Conservation (phyloP, 2,113 vertebrate species). For the Empidonax traillii region DNA sequence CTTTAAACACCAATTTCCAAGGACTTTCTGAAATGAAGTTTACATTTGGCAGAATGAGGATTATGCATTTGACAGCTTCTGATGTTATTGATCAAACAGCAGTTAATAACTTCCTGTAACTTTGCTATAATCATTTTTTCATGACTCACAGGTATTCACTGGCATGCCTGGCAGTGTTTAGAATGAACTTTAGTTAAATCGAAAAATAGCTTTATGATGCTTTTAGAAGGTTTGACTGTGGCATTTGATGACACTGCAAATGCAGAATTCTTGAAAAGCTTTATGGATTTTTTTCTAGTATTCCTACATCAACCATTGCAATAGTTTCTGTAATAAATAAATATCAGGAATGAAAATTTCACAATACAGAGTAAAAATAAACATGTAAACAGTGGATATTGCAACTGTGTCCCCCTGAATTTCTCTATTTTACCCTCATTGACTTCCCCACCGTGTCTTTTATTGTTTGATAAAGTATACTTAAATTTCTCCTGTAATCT, state of each 20-base stretch:
- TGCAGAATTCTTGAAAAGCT: neutral
- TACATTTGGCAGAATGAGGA: neutral
- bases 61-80: neutral
- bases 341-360: neutral
- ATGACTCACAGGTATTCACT: neutral
- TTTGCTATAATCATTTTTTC: neutral
- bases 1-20: neutral
- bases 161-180: neutral
- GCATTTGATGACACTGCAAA: neutral
- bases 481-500: neutral
- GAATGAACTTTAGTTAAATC: neutral
- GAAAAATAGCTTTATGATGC: neutral
- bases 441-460: neutral
- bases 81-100: neutral
- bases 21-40: neutral
- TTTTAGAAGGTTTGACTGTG: neutral
- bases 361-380: neutral
- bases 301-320: neutral
- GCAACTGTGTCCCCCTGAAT: neutral
- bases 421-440: neutral
- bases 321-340: neutral
- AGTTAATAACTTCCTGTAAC: neutral
- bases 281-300: neutral
- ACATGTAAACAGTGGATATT: neutral
- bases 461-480: neutral